These are phyloP conservation scores for Amphimedon queenslandica DNA, from an alignment of 37 sponge, comb jelly and placozoan genomes.

Conservation along the genomic window DNA sequence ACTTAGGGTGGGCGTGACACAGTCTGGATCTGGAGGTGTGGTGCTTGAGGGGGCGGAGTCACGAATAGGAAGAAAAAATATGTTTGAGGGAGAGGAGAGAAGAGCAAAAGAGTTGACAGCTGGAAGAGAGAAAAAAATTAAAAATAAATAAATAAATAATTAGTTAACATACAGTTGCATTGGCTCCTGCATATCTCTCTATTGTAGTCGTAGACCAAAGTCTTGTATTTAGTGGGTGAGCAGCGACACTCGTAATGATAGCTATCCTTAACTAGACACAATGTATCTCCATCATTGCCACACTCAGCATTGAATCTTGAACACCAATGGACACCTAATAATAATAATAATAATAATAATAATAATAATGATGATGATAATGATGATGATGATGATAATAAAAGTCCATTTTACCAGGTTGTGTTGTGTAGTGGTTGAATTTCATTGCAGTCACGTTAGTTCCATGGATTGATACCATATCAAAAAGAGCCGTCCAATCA, in stretches of 20 bases:
- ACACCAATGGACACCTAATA: neutral
- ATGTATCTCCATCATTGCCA: neutral
- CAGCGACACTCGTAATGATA: slow-evolving; percentile 1
- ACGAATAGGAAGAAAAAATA: neutral
- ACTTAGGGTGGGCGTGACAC: neutral
- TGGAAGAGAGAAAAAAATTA: neutral
- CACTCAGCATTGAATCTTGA: neutral
- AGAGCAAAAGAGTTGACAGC: neutral
- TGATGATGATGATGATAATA: neutral
- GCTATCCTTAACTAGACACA: neutral
- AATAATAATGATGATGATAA: neutral
- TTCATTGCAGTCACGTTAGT: neutral
- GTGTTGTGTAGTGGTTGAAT: neutral
- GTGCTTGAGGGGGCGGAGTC: neutral
- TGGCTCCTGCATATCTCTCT: neutral
- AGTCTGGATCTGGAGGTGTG: neutral
- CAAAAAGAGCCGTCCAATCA: too few species aligned
- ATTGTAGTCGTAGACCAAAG: neutral
- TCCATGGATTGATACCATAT: neutral
- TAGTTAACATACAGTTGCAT: neutral
- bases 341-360: neutral
- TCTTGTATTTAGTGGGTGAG: neutral
- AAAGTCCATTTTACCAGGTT: neutral
- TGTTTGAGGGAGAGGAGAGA: neutral
- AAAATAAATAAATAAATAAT: too few species aligned